phyloP scores from a whole-genome alignment of 2,888 invertebrate genomes.

The Villa cingulata region DNA sequence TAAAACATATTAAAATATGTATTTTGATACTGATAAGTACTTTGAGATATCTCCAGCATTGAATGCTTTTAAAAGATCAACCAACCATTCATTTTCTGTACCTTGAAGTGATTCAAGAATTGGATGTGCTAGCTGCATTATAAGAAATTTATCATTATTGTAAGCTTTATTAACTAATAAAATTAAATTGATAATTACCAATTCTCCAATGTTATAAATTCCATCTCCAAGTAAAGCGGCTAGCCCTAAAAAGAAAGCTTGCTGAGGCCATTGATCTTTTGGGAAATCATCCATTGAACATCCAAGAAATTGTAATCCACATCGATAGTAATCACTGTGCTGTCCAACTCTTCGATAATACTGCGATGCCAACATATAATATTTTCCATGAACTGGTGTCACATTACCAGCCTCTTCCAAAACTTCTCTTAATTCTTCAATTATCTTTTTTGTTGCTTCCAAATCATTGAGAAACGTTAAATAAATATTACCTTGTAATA shows the following conservation, averaged over 20 bases:
- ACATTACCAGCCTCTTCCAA: conserved; percentile 85
- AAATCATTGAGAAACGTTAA: conserved; percentile 65
- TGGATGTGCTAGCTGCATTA: conserved; percentile 75
- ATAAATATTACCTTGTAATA: conserved; percentile 69
- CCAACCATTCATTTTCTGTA: conserved; percentile 75
- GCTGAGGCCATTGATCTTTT: conserved; percentile 51
- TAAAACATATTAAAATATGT: not conserved
- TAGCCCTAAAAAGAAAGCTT: conserved; percentile 82
- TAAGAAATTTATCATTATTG: conserved; percentile 6
- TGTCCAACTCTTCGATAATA: conserved; percentile 73
- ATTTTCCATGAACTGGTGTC: conserved; percentile 85
- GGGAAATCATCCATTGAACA: conserved; percentile 56
- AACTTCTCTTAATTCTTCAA: conserved; percentile 72
- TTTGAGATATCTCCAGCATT: conserved; percentile 70
- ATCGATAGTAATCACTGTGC: conserved; percentile 89
- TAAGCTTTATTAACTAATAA: no score
- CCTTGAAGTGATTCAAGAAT: conserved; percentile 72
- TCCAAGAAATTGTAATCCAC: conserved; percentile 73
- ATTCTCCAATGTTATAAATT: conserved; percentile 93
- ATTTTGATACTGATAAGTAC: conserved; percentile 21
- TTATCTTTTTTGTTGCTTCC: conserved; percentile 66
- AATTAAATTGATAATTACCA: conserved; percentile 49
- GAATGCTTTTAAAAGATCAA: conserved; percentile 73
- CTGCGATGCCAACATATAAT: conserved; percentile 84
- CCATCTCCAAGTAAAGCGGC: conserved; percentile 90